Evolutionary conservation across 2,888 invertebrate genomes (phyloP).

Genomic region (Spilarctia lutea): DNA sequence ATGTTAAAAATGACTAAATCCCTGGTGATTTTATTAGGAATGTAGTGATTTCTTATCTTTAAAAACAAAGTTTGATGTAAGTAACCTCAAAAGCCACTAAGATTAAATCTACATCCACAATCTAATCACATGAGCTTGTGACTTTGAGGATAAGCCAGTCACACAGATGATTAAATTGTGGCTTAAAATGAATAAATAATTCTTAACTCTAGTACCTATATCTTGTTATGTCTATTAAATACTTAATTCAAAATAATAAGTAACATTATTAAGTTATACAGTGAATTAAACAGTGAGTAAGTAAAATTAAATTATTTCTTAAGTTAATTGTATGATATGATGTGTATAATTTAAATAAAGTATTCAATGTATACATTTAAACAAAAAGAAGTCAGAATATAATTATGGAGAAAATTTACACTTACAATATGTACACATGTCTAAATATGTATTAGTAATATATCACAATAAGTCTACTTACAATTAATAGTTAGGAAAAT

Average conservation of each 20-base stretch:
- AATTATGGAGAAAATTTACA: not conserved
- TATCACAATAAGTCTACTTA: conserved; percentile 52
- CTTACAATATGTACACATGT: conserved; percentile 12
- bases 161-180: conserved; percentile 34
- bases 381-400: not conserved
- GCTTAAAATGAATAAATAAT: conserved; percentile 31
- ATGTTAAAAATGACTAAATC: too few species aligned
- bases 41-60: not conserved
- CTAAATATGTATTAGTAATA: conserved; percentile 41
- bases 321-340: too few species aligned
- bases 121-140: conserved; percentile 42
- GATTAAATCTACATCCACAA: conserved; percentile 43
- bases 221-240: conserved; percentile 19
- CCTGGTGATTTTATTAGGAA: not conserved
- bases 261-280: conserved; percentile 7
- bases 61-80: conserved; percentile 40
- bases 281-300: conserved; percentile 7
- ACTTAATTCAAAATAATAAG: conserved; percentile 11
- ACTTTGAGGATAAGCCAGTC: conserved; percentile 30
- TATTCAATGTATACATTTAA: not conserved
- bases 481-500: conserved; percentile 35
- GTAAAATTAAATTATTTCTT: not conserved
- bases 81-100: conserved; percentile 39
- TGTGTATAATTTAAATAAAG: not conserved
- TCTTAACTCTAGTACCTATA: conserved; percentile 21